phyloP scores from a whole-genome alignment of 2,888 invertebrate genomes.

The Euplexia lucipara region DNA sequence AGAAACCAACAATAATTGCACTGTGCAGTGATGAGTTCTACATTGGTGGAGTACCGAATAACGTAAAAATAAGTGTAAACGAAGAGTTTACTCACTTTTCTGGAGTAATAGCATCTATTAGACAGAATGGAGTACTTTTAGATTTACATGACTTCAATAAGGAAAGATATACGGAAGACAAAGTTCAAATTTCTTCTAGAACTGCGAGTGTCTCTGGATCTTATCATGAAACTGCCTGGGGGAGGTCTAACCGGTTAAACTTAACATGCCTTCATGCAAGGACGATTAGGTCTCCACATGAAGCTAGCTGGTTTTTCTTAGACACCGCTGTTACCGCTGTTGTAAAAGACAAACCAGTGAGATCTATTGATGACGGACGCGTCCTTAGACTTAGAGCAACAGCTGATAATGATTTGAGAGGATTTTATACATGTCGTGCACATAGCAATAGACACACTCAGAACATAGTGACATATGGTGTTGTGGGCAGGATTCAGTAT shows the following conservation, averaged over 20 bases:
- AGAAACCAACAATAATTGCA: conserved; percentile 8
- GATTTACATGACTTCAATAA: conserved; percentile 78
- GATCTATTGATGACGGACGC: conserved; percentile 79
- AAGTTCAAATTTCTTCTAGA: conserved; percentile 81
- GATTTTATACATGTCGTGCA: conserved; percentile 85
- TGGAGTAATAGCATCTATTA: conserved; percentile 79
- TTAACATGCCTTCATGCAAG: conserved; percentile 83
- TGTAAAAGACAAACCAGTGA: conserved; percentile 70
- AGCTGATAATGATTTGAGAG: conserved; percentile 79
- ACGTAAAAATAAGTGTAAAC: conserved; percentile 63
- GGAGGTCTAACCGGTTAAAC: conserved; percentile 81
- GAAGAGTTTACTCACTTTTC: conserved; percentile 76
- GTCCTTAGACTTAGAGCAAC: conserved; percentile 79
- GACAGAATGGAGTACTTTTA: conserved; percentile 73
- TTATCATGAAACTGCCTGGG: conserved; percentile 85
- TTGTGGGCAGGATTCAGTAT: conserved; percentile 78
- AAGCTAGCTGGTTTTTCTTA: conserved; percentile 81
- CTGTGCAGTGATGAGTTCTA: conserved; percentile 83
- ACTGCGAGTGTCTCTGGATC: conserved; percentile 85
- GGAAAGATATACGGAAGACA: conserved; percentile 77
- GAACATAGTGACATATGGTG: conserved; percentile 86
- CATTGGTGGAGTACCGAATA: conserved; percentile 78
- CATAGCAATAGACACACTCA: conserved; percentile 75
- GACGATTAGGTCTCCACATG: conserved; percentile 67
- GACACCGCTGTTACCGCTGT: conserved; percentile 74